Conservation (phyloP, 1,140 invertebrate species). For the Papilio polyxenes region DNA sequence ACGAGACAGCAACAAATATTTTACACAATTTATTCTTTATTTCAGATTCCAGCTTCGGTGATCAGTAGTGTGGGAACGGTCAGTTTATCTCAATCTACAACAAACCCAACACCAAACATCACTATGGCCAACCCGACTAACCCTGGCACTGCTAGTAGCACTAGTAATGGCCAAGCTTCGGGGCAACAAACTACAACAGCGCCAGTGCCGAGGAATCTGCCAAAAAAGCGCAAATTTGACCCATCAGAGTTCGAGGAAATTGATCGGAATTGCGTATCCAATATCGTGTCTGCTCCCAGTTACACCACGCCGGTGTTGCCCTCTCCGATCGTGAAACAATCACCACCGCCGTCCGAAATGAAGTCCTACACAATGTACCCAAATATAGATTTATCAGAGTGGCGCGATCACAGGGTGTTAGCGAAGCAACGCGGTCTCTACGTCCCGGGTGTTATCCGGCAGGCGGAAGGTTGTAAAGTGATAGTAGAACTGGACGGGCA, state of each 20-base stretch:
- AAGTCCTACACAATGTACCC: constrained; percentile 67
- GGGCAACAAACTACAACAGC: constrained; percentile 69
- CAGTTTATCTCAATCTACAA: constrained; percentile 72
- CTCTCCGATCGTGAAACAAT: constrained; percentile 66
- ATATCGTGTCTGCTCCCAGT: constrained; percentile 55
- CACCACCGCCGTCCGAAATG: constrained; percentile 59
- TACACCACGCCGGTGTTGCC: constrained; percentile 59
- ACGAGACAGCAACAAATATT: not conserved
- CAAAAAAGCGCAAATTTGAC: constrained; percentile 94
- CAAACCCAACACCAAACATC: constrained; percentile 65
- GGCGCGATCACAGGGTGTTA: constrained; percentile 93
- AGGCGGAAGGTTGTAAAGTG: constrained; percentile 84
- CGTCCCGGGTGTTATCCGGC: constrained; percentile 89
- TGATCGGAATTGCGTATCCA: constrained; percentile 70
- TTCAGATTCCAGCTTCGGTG: constrained; percentile 80
- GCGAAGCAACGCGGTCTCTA: constrained; percentile 91
- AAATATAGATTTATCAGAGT: constrained; percentile 92
- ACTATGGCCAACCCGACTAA: constrained; percentile 78
- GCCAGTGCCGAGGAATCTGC: constrained; percentile 84
- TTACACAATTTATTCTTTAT: constrained; percentile 42
- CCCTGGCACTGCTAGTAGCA: constrained; percentile 64
- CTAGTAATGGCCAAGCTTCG: constrained; percentile 56
- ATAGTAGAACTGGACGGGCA: constrained; percentile 87
- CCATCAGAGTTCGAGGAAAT: constrained; percentile 90
- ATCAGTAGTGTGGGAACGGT: constrained; percentile 80